Evolutionary conservation across 2,888 invertebrate genomes (phyloP).

Genomic region (Leptinotarsa tumamoca): DNA sequence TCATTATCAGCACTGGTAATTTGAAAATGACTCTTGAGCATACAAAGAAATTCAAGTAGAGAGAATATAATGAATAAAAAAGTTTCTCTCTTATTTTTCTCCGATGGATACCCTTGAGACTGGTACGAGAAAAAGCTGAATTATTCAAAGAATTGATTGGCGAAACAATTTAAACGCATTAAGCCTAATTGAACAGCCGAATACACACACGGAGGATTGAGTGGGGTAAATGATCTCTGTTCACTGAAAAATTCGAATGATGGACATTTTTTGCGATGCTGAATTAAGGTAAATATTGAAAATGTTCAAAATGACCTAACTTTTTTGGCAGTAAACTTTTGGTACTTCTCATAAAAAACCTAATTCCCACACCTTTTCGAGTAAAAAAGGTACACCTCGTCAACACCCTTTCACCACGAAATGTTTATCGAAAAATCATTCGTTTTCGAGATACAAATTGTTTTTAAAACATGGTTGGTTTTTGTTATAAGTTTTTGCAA

Average conservation of each 20-base stretch:
- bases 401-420: no score
- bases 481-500: no score
- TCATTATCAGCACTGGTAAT: slow-evolving; percentile 6
- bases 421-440: no score
- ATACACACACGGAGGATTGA: not conserved
- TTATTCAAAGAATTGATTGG: slow-evolving; percentile 8
- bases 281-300: no score
- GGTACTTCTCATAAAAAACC: no score
- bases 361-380: no score
- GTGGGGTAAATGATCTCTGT: not conserved
- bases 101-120: not conserved
- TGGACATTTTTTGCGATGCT: no score
- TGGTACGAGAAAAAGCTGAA: slow-evolving; percentile 1
- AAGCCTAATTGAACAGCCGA: not conserved
- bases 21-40: slow-evolving; percentile 6
- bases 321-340: no score
- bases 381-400: no score
- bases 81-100: slow-evolving; percentile 6
- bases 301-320: no score
- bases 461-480: no score
- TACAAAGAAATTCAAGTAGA: slow-evolving; percentile 16
- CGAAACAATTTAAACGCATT: slow-evolving; percentile 7
- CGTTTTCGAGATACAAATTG: no score
- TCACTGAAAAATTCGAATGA: not conserved
- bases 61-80: not conserved